A percentile compares a stretch with the other conserved stretches of the same genome.
Evolutionary conservation across 2,888 invertebrate species (phyloP).

Genomic region (Bimastos eiseni): DNA sequence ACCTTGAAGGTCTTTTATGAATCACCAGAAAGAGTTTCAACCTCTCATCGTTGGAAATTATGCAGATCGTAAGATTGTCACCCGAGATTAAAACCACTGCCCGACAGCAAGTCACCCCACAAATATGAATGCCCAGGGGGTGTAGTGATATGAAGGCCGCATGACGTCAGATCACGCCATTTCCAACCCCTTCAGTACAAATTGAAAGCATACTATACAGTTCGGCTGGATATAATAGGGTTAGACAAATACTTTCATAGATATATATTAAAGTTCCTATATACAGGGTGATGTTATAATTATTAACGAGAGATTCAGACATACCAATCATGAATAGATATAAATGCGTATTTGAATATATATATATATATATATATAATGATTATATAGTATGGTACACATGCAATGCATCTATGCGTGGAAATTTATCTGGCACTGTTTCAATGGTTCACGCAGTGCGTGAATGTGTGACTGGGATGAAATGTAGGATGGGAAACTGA

Average conservation of each 20-base stretch:
- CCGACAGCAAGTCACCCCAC: too few species aligned
- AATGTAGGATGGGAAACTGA: background rate
- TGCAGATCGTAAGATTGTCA: background rate
- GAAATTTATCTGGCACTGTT: background rate
- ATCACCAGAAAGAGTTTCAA: too few species aligned
- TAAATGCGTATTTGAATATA: too few species aligned
- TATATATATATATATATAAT: background rate
- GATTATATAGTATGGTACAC: too few species aligned
- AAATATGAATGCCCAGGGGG: background rate
- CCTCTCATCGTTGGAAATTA: too few species aligned
- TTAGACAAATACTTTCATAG: background rate
- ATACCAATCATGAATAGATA: too few species aligned
- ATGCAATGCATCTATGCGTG: too few species aligned
- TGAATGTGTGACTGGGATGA: background rate
- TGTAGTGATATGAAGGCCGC: background rate
- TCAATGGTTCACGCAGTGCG: background rate
- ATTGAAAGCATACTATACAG: background rate
- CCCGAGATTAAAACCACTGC: background rate
- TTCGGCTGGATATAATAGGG: too few species aligned
- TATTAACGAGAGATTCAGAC: too few species aligned
- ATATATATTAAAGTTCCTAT: background rate
- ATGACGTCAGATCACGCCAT: constrained; percentile 6
- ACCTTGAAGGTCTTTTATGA: too few species aligned
- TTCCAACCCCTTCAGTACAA: background rate
- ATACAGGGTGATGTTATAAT: too few species aligned